These are phyloP conservation scores for Dicrostonyx torquatus DNA, from an alignment of 2,797 vertebrate genomes.

Conservation along the genomic window DNA sequence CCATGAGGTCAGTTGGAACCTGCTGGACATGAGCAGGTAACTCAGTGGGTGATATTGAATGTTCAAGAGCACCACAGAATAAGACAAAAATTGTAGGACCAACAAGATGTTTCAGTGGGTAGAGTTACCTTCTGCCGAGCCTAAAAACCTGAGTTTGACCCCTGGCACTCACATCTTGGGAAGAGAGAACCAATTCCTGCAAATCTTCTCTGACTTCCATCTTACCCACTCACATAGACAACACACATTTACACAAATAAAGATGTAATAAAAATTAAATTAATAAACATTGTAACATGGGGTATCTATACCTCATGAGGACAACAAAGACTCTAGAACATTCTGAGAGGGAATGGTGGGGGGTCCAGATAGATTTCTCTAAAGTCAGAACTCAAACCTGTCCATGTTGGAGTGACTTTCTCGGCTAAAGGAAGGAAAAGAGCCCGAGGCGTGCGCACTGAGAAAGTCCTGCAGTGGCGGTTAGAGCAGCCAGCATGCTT, in stretches of 20 bases:
- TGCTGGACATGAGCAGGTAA: not conserved
- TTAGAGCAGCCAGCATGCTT: not conserved
- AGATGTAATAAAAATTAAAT: not conserved
- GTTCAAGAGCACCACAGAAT: not conserved
- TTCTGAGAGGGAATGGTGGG: not conserved
- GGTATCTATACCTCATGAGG: not conserved
- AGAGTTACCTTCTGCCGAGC: too few relatives aligned
- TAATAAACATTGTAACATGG: not conserved
- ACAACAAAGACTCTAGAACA: not conserved
- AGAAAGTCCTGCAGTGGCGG: fast-evolving
- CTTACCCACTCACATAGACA: not conserved
- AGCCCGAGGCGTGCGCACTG: not conserved
- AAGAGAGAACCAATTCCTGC: not conserved
- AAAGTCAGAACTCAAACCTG: not conserved
- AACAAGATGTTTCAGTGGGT: not conserved
- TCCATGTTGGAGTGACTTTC: not conserved
- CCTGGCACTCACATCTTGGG: too few relatives aligned
- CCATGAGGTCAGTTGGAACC: not conserved
- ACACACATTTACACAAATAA: too few relatives aligned
- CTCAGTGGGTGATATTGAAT: not conserved
- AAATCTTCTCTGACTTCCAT: not conserved
- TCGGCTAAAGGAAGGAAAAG: not conserved
- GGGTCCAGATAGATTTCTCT: not conserved
- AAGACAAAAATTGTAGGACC: not conserved
- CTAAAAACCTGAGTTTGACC: not conserved